phyloP scores from a whole-genome alignment of 2,797 vertebrate genomes.

The Protosalanx chinensis region DNA sequence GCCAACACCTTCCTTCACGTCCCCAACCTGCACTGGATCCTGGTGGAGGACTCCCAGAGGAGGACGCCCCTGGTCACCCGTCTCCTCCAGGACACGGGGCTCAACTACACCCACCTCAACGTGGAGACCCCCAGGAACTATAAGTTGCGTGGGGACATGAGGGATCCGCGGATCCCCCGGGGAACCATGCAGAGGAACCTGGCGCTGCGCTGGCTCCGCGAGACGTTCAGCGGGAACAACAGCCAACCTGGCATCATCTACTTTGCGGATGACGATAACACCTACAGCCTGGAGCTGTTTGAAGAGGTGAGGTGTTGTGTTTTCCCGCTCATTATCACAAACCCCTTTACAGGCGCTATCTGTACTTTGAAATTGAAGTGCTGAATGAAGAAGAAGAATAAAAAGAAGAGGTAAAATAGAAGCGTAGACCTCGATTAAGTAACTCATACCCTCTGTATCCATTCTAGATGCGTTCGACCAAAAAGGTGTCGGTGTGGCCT shows the following conservation, averaged over 20 bases:
- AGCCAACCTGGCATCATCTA: slow-evolving; percentile 82
- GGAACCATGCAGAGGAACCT: slow-evolving; percentile 78
- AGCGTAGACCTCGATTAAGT: neutral
- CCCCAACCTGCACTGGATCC: slow-evolving; percentile 76
- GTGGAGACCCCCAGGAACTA: slow-evolving; percentile 69
- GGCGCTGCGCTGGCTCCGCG: slow-evolving; percentile 73
- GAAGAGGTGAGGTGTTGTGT: slow-evolving; percentile 80
- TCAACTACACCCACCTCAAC: slow-evolving; percentile 77
- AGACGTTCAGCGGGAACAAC: slow-evolving; percentile 60
- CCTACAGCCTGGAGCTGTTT: slow-evolving; percentile 94
- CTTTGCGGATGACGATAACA: slow-evolving; percentile 97
- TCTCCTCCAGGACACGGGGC: slow-evolving; percentile 63
- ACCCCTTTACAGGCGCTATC: neutral
- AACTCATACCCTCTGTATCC: slow-evolving; percentile 16
- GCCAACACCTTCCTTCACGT: slow-evolving; percentile 77
- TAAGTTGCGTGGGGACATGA: slow-evolving; percentile 57
- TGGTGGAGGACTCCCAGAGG: slow-evolving; percentile 72
- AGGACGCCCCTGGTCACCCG: slow-evolving; percentile 60
- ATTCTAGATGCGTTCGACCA: slow-evolving; percentile 83
- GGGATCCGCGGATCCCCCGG: slow-evolving; percentile 66
- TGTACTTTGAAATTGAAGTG: too few relatives aligned
- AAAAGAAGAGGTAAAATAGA: too few relatives aligned
- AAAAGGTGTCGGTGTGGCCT: slow-evolving; percentile 85
- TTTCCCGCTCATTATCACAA: neutral
- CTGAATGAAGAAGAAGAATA: too few relatives aligned